Evolutionary conservation across 2,888 invertebrate genomes (phyloP).

Genomic region (Sphecodes monilicornis): DNA sequence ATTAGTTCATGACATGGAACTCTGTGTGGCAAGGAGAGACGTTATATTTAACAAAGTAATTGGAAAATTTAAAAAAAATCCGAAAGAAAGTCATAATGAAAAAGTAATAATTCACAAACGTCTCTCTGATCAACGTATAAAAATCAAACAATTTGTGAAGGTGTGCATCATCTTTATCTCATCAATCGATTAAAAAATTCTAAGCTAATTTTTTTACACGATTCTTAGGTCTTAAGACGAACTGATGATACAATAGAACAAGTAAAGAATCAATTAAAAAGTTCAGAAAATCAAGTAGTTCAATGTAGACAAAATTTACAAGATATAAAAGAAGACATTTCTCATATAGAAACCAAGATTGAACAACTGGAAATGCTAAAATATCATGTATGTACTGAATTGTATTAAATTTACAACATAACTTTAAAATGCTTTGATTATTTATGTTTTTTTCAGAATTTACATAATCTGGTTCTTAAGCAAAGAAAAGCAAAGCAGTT

Average conservation of each 20-base stretch:
- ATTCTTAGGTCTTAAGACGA: conserved; percentile 42
- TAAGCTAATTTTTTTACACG: not conserved
- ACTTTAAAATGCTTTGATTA: conserved; percentile 20
- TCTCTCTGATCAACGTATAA: conserved; percentile 86
- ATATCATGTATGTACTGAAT: conserved; percentile 80
- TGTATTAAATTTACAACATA: not conserved
- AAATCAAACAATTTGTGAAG: conserved; percentile 86
- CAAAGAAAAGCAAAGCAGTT: conserved; percentile 90
- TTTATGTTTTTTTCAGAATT: conserved; percentile 83
- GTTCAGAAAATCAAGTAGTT: conserved; percentile 75
- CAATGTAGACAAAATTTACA: conserved; percentile 78
- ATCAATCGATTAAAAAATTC: not conserved
- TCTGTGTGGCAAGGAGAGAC: conserved; percentile 88
- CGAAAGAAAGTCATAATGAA: conserved; percentile 84
- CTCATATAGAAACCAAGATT: conserved; percentile 81
- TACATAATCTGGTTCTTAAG: conserved; percentile 88
- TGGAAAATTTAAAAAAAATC: conserved; percentile 85
- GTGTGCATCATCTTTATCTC: conserved; percentile 73
- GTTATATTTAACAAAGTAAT: conserved; percentile 87
- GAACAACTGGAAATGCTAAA: conserved; percentile 83
- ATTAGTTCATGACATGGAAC: conserved; percentile 88
- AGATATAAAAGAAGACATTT: conserved; percentile 74
- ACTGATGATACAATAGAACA: conserved; percentile 20
- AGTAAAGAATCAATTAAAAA: conserved; percentile 66
- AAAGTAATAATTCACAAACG: conserved; percentile 86